phyloP scores from a whole-genome alignment of 2,113 vertebrate species.

The Nycticebus coucang region DNA sequence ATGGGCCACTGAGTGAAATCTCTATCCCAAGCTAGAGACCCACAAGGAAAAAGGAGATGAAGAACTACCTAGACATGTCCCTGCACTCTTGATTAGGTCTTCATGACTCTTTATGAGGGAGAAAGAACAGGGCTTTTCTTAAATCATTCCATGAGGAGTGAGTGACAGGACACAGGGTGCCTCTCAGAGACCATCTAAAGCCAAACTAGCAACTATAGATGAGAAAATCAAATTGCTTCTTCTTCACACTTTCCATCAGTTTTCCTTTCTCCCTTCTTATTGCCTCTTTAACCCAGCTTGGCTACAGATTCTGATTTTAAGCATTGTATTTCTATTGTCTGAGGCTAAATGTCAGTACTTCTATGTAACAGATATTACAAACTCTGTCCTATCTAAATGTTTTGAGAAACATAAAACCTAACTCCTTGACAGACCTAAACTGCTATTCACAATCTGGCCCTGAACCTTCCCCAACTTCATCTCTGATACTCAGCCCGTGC shows the following conservation, averaged over 20 bases:
- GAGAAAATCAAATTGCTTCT: not conserved
- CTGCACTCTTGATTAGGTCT: not conserved
- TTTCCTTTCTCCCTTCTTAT: too few species aligned
- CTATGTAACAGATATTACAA: not conserved
- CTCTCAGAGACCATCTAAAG: not conserved
- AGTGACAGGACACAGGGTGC: too few species aligned
- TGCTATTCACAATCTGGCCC: too few species aligned
- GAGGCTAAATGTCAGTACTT: not conserved
- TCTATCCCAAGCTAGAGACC: not conserved
- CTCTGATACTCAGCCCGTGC: too few species aligned
- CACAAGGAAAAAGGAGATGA: not conserved
- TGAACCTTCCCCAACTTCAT: not conserved
- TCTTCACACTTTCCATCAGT: not conserved
- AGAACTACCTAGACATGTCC: not conserved
- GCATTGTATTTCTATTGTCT: not conserved
- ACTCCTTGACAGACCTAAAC: not conserved
- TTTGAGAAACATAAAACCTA: not conserved
- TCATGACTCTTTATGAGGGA: rapidly evolving
- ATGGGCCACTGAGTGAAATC: rapidly evolving
- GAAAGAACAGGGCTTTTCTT: not conserved
- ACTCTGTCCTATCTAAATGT: not conserved
- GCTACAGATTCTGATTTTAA: not conserved
- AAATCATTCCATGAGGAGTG: not conserved
- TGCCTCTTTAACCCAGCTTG: not conserved
- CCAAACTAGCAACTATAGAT: not conserved